Percentiles rank a stretch among this genome's conserved stretches.
Conservation (phyloP, 92 coral and sea anemone species). For the Umimayanthus kanabou region DNA sequence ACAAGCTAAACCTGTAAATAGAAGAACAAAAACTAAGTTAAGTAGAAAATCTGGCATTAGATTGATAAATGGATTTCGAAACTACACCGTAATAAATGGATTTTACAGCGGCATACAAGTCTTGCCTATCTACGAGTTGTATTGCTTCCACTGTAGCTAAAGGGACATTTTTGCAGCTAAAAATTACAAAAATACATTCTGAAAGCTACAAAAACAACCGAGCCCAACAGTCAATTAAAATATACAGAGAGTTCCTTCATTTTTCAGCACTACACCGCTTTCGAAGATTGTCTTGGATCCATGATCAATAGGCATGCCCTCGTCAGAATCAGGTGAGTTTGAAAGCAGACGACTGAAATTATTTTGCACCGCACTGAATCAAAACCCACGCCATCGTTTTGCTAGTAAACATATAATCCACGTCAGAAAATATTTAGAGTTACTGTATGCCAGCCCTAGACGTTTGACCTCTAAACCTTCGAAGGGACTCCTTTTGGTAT, state of each 20-base stretch:
- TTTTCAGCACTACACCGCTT: not conserved
- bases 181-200: not conserved
- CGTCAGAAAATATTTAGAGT: not conserved
- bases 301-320: not conserved
- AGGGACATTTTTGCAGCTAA: not conserved
- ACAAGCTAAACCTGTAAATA: conserved; percentile 29
- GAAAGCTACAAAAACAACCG: not conserved
- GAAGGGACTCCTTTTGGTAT: not conserved
- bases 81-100: not conserved
- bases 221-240: not conserved
- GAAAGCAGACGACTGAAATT: not conserved
- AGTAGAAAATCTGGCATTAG: not conserved
- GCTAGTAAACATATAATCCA: not conserved
- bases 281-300: not conserved
- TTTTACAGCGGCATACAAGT: not conserved
- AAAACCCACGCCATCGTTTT: not conserved
- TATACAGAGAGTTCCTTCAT: not conserved
- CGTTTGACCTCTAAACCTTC: conserved; percentile 6
- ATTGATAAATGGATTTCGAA: not conserved
- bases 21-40: not conserved
- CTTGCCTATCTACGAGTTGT: not conserved
- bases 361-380: not conserved
- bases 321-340: conserved; percentile 2
- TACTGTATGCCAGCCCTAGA: conserved; percentile 1
- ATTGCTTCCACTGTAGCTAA: not conserved